phyloP scores from a whole-genome alignment of 2,113 vertebrate species.

The Tachysurus vachellii region DNA sequence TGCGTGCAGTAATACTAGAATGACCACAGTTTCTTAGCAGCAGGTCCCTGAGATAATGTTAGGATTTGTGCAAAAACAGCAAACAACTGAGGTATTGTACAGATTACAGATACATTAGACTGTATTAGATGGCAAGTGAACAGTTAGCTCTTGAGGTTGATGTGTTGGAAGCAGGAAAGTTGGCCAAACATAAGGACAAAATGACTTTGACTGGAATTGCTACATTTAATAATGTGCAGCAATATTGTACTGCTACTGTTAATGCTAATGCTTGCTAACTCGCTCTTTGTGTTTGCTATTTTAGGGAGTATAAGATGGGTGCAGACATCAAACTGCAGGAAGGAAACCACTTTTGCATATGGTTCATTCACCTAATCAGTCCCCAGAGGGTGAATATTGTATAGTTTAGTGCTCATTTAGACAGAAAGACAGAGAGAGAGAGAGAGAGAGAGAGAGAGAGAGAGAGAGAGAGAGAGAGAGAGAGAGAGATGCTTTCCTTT shows the following conservation, averaged over 20 bases:
- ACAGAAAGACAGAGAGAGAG: neutral
- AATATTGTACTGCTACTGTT: slow-evolving; percentile 60
- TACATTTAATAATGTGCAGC: slow-evolving; percentile 70
- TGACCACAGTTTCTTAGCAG: no score
- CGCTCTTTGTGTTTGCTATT: slow-evolving; percentile 2
- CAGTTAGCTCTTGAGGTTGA: no score
- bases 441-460: neutral
- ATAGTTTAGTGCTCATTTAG: slow-evolving; percentile 22
- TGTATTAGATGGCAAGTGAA: no score
- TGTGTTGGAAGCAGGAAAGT: slow-evolving; percentile 44
- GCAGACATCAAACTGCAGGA: slow-evolving; percentile 2
- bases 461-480: neutral
- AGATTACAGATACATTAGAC: no score
- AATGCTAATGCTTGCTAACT: slow-evolving; percentile 32
- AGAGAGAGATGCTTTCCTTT: neutral
- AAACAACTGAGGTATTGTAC: no score
- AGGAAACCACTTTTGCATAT: slow-evolving; percentile 26
- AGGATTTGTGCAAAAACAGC: no score
- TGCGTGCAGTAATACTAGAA: no score
- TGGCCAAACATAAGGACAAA: slow-evolving; percentile 47
- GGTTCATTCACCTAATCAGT: slow-evolving; percentile 46
- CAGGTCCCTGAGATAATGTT: no score
- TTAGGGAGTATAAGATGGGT: slow-evolving; percentile 9
- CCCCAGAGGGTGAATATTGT: slow-evolving; percentile 33
- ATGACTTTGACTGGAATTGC: slow-evolving; percentile 53